Evolutionary conservation across 2,113 vertebrate genomes (phyloP), one percentile per base, ranked within the genome.

Genomic region (Tor tambroides): DNA sequence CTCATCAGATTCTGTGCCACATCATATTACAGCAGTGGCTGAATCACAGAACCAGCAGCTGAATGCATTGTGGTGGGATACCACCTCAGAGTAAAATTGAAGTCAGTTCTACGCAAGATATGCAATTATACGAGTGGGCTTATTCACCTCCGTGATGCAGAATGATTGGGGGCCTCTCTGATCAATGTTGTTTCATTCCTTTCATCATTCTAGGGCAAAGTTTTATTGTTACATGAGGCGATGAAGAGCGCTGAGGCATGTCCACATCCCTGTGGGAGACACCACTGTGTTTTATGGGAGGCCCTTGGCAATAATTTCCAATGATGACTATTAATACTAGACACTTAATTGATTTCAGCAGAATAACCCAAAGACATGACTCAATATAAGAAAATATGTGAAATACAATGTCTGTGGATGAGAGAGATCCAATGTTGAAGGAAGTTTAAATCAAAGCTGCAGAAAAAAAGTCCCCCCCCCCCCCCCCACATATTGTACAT

Each of bases 191-290:
- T 85, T 79, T 86, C 85, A 69, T 89, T 87, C 51, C 83, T 72
- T 89, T 90, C 83, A 88, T 87, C 81, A 89, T 87, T 86, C 87
- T 61, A 59, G 74, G 77, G 61, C 87, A 90, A 85, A 91, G 87
- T 92, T 93, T 92, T 91, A 93, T 89, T 54, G 80, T 86, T 89
- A 86, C 88, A 75, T 89, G 84, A 79, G 86, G 85, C 88, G 80
- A 92, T 94, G 87, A 93, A 93, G 93, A 76, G 79, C 91, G 94
- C 74, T 85, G 90, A 90, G 89, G 90, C 91, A 89, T 90, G 90
- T 92, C 81, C 59, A 61, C 84, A 30, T 78, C 51, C 74, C 54
- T 75, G 49, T 59, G 80, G 76, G 67, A 80, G 15, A 90, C 87
- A 88, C 86, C 77, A 41, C 26, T 2, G 51, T 90, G 88, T 79